Evolutionary conservation across 2,888 invertebrate species (phyloP), one percentile per base, ranked within the genome.

Genomic region (Vesta saturnalis): DNA sequence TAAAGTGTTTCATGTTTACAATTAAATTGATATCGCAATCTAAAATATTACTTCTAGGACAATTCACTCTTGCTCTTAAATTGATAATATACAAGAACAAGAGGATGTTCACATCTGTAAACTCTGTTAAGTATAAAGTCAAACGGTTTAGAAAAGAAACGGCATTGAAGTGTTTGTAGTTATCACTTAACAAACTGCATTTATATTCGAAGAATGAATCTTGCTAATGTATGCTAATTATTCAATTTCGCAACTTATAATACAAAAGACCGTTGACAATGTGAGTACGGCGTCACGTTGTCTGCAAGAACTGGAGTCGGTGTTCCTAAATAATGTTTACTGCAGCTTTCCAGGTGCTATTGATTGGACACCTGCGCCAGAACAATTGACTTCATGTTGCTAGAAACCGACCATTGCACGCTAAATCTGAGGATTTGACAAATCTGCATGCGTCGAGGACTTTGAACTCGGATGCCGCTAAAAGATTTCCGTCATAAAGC

Each of bases 291-390:
- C 81, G 81, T 78, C 81, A 77, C 76, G 74, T 77, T 71, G 82
- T 81, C 81, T 81, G 75, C 74, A 67, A 57, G 68, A 73, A 70
- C 72, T 72, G 19, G 18, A 52, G 73, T 70, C 73, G 78, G 79
- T 77, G 75, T 80, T 80, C 77, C 81, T 74, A 81, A 80, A 81
- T 75, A 74, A 74, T 76, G 73, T 77, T 76, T 75, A 73, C 74
- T 69, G 72, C 77, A 73, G 74, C 67, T 65, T 76, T 79, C 81
- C 82, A 83, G 83, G 82, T 83, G 82, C 82, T 83, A 83, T 83
- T 83, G 83, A 83, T 83, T 81, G 82, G 82, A 82, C 83, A 83
- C 83, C 83, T 83, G 83, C 82, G 80, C 71, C 80, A 81, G 82
- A 83, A 83, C 83, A 82, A 83, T 83, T 75, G 81, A 75, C 76